A percentile compares a stretch with the other conserved stretches of the same genome.
These are phyloP conservation scores for Rhagologus leucostigma DNA, from an alignment of 2,113 vertebrate genomes.

Conservation along the genomic window DNA sequence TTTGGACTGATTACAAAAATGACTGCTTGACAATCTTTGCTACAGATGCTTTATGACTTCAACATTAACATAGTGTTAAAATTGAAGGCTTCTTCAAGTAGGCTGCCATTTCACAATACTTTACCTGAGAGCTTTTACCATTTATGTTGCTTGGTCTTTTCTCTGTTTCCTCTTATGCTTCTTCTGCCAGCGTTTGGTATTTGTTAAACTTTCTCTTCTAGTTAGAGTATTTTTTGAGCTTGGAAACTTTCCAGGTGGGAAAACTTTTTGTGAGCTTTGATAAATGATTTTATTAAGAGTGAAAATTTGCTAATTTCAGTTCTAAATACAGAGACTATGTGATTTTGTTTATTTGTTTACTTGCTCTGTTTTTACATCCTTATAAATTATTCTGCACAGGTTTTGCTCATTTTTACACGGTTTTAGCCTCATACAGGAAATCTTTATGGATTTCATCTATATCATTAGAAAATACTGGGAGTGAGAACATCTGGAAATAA, in stretches of 20 bases:
- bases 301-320: background rate
- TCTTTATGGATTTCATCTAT: background rate
- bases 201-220: background rate
- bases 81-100: background rate
- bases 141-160: background rate
- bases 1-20: background rate
- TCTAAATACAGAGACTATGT: background rate
- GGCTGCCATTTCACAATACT: background rate
- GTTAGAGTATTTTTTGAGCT: background rate
- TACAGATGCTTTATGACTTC: background rate
- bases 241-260: background rate
- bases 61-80: background rate
- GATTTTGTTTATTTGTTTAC: background rate
- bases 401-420: background rate
- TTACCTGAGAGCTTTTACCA: background rate
- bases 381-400: background rate
- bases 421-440: background rate
- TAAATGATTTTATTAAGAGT: background rate
- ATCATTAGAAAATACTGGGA: background rate
- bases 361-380: background rate
- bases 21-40: background rate
- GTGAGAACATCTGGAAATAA: constrained; percentile 38
- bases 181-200: background rate
- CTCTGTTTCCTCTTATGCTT: background rate
- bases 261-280: background rate